Conservation (phyloP, 2,797 vertebrate genomes). For the Salarias fasciatus region DNA sequence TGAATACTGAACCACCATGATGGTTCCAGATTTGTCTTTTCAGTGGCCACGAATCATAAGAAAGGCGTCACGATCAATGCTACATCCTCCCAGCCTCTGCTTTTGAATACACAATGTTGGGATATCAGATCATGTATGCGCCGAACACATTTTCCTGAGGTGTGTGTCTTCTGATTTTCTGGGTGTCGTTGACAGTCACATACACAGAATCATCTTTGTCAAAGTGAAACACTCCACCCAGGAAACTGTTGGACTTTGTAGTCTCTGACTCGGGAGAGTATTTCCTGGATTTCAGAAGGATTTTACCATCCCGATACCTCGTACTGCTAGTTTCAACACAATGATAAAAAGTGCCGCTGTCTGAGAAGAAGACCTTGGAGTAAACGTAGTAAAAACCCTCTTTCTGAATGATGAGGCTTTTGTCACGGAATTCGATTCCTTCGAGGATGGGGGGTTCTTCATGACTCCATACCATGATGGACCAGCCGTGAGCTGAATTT, state of each 20-base stretch:
- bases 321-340: constrained; percentile 33
- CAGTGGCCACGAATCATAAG: no score
- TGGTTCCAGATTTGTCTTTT: no score
- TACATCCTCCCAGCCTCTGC: no score
- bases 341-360: constrained; percentile 26
- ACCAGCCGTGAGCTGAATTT: not conserved
- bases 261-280: not conserved
- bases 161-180: constrained; percentile 17
- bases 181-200: constrained; percentile 66
- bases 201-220: constrained; percentile 62
- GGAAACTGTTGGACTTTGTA: constrained; percentile 66
- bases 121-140: constrained; percentile 60
- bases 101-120: not conserved
- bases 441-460: constrained; percentile 35
- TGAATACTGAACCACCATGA: no score
- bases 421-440: constrained; percentile 58
- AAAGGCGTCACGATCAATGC: no score
- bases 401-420: constrained; percentile 58
- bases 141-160: constrained; percentile 77
- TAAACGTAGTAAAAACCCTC: constrained; percentile 82
- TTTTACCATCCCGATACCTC: constrained; percentile 7
- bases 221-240: constrained; percentile 79
- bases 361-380: constrained; percentile 74
- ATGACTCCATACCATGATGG: constrained; percentile 69
- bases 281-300: constrained; percentile 65